Base-by-base conservation (phyloP, 2,888 invertebrate genomes). In the Embidobia sp. region DNA sequence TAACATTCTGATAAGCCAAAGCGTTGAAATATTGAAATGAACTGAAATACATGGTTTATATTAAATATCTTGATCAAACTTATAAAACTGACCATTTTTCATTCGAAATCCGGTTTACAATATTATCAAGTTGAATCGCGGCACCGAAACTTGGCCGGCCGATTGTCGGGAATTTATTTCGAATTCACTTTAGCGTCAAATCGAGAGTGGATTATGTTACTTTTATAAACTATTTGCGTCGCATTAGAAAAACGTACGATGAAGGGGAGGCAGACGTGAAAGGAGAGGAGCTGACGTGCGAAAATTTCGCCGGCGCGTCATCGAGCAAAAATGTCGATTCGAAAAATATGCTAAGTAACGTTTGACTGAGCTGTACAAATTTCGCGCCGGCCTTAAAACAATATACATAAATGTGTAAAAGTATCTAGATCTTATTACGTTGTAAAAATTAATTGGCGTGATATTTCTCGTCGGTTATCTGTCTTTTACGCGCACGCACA, bases 381-480 rank as follows among this genome's bases (percentile, higher is more conserved):
- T 37, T 11, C 13, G 46, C 48, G 40, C n/a, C 31, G 29, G 13
- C 8, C 18, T 70, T 26, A 35, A 44, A 37, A 61, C 44, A 40
- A 55, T 72, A 46, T 63, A 53, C 35, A 48, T 48, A 63, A 57
- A 57, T 15, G 73, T 42, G 64, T 49, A 55, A 67, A 66, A 66
- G 75, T 63, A 63, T 75, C 67, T 67, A 67, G 75, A 67, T 75
- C 75, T 75, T 75, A 75, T 75, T 75, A 57, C 75, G 64, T 64
- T 57, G 69, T 76, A 76, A 76, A 76, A 76, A 69, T 57, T 69
- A 76, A 76, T 76, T 57, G 63, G 37, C 51, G 33, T 64, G 64
- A 76, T 76, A 76, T 44, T 76, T 76, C 69, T 64, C 31, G n/a
- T 2, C 35, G 63, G 57, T 75, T 75, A 75, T 75, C 70, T 64